Conservation (phyloP, 2,888 invertebrate species). For the Apamea epomidion region DNA sequence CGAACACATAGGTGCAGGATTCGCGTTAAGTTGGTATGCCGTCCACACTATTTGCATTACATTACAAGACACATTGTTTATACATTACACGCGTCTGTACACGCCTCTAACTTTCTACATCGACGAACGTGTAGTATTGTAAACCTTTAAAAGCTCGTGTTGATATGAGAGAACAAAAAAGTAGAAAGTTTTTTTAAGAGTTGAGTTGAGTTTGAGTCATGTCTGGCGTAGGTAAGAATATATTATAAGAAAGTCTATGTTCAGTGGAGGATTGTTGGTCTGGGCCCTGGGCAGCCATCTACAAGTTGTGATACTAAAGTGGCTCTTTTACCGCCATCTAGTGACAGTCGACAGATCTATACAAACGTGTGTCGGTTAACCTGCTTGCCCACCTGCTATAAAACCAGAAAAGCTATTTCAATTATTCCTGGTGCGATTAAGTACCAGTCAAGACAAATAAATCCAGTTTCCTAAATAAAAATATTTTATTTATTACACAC, state of each 20-base stretch:
- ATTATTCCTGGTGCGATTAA: no score
- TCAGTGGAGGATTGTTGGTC: neutral
- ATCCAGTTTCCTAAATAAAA: neutral
- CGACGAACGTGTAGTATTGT: neutral
- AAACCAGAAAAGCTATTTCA: neutral
- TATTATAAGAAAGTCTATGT: neutral
- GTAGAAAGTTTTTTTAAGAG: neutral
- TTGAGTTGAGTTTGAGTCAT: neutral
- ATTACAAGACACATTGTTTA: neutral
- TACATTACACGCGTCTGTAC: neutral
- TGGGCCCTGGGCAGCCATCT: neutral
- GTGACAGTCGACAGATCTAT: neutral
- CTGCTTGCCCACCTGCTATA: neutral
- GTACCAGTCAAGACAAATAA: no score
- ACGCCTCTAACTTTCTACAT: neutral
- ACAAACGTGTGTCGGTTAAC: neutral
- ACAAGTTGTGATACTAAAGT: neutral
- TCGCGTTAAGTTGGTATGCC: neutral
- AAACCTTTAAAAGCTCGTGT: no score
- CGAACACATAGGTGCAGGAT: neutral
- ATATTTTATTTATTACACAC: neutral
- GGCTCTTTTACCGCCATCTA: slow-evolving; percentile 31
- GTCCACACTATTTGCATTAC: neutral
- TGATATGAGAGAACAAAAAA: neutral
- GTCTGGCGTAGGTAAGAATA: no score